phyloP scores from a whole-genome alignment of 2,888 invertebrate genomes.

The Chironomus riparius region DNA sequence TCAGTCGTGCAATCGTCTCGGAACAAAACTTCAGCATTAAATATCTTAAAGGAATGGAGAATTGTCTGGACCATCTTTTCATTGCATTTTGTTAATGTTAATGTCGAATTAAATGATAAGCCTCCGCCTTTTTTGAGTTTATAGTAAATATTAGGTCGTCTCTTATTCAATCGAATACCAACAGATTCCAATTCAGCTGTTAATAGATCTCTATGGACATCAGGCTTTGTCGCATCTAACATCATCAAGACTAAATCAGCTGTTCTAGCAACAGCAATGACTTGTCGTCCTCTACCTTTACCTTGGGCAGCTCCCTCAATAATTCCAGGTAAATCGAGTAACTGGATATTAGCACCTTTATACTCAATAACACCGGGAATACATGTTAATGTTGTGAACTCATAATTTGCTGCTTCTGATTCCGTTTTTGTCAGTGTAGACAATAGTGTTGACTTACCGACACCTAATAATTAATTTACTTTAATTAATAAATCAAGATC shows the following conservation, averaged over 20 bases:
- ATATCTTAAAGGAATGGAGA: slow-evolving; percentile 96
- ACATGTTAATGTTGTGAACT: slow-evolving; percentile 97
- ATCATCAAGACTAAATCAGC: slow-evolving; percentile 98
- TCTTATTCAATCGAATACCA: slow-evolving; percentile 91
- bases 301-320: slow-evolving; percentile 83
- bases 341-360: slow-evolving; percentile 95
- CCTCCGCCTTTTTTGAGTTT: slow-evolving; percentile 96
- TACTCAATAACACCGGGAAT: slow-evolving; percentile 99
- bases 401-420: slow-evolving; percentile 94
- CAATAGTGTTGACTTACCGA: slow-evolving; percentile 74
- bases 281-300: slow-evolving; percentile 76
- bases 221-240: slow-evolving; percentile 98
- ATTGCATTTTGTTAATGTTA: slow-evolving; percentile 82
- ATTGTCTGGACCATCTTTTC: slow-evolving; percentile 98
- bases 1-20: slow-evolving; percentile 93
- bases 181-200: slow-evolving; percentile 96
- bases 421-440: slow-evolving; percentile 93
- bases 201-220: slow-evolving; percentile 82
- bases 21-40: slow-evolving; percentile 91
- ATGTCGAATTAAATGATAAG: slow-evolving; percentile 92
- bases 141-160: slow-evolving; percentile 96
- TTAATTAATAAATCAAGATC: no score
- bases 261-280: slow-evolving; percentile 97
- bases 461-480: no score
- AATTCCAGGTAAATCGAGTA: slow-evolving; percentile 97